Conservation (phyloP, 1,140 invertebrate genomes). For the Ceratitis capitata region DNA sequence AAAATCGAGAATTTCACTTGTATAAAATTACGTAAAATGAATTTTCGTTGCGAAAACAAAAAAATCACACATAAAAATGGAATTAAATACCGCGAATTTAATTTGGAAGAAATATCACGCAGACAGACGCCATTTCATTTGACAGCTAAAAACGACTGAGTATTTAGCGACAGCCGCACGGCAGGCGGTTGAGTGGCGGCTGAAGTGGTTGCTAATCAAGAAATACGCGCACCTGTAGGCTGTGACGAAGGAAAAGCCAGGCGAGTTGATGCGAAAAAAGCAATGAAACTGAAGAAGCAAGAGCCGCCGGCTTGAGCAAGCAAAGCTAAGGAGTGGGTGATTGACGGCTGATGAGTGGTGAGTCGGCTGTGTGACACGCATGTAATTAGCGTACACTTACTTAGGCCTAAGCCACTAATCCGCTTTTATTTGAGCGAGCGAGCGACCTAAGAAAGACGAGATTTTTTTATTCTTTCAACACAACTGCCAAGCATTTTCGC, state of each 20-base stretch:
- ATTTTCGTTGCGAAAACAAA: neutral
- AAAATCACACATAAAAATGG: neutral
- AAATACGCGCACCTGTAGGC: neutral
- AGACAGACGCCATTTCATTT: neutral
- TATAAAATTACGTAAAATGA: too few relatives aligned
- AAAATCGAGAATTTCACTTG: too few relatives aligned
- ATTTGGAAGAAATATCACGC: neutral
- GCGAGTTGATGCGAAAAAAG: neutral
- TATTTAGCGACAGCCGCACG: neutral
- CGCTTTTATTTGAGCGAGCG: neutral
- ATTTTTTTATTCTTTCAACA: neutral
- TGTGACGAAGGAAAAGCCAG: neutral
- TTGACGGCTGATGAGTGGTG: neutral
- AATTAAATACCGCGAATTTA: neutral
- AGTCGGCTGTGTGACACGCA: neutral
- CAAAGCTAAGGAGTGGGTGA: neutral
- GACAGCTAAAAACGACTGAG: neutral
- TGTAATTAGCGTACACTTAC: constrained; percentile 28
- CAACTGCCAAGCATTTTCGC: neutral
- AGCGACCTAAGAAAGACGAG: neutral
- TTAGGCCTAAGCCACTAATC: constrained; percentile 12
- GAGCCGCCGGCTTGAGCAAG: too few relatives aligned
- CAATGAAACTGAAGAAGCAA: neutral
- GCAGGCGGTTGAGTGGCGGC: neutral
- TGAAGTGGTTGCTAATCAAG: constrained; percentile 3